These are phyloP conservation scores for Bradynema listronoti DNA, from an alignment of 1,140 invertebrate genomes.

Conservation along the genomic window DNA sequence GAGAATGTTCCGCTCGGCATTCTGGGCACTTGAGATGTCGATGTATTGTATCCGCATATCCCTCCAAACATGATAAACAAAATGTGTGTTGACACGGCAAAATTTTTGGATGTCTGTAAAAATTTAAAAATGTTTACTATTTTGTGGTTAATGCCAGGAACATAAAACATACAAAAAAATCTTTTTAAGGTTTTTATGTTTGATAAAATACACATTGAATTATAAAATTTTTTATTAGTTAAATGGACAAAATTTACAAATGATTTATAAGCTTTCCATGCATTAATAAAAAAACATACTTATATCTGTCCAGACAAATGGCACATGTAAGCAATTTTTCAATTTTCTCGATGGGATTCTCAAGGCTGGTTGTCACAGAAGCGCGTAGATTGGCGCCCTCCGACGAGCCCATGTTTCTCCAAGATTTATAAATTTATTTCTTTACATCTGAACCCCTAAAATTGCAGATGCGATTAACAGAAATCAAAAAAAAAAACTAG, in stretches of 20 bases:
- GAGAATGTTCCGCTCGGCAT: slow-evolving; percentile 72
- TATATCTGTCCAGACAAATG: slow-evolving; percentile 86
- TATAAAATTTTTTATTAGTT: background rate
- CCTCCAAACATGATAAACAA: slow-evolving; percentile 96
- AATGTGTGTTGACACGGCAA: slow-evolving; percentile 99
- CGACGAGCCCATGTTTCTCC: too few relatives aligned
- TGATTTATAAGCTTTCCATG: background rate
- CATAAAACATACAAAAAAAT: too few relatives aligned
- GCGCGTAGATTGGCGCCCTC: background rate
- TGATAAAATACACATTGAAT: too few relatives aligned
- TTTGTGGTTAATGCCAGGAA: too few relatives aligned
- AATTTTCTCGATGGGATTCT: slow-evolving; percentile 66
- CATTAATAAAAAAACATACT: slow-evolving; percentile 44
- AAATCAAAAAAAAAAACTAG: background rate
- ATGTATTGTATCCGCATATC: slow-evolving; percentile 84
- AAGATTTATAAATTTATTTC: too few relatives aligned
- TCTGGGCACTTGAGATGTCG: slow-evolving; percentile 94
- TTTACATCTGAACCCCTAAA: background rate
- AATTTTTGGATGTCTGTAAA: slow-evolving; percentile 80
- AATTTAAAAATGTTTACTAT: too few relatives aligned
- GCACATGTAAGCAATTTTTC: slow-evolving; percentile 94
- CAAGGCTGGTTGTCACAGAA: background rate
- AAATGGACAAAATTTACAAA: too few relatives aligned
- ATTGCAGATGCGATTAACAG: background rate
- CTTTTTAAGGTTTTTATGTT: too few relatives aligned